Percentiles rank a stretch among this genome's conserved stretches.
Evolutionary conservation across 1,140 invertebrate species (phyloP).

Genomic region (Pinna nobilis): DNA sequence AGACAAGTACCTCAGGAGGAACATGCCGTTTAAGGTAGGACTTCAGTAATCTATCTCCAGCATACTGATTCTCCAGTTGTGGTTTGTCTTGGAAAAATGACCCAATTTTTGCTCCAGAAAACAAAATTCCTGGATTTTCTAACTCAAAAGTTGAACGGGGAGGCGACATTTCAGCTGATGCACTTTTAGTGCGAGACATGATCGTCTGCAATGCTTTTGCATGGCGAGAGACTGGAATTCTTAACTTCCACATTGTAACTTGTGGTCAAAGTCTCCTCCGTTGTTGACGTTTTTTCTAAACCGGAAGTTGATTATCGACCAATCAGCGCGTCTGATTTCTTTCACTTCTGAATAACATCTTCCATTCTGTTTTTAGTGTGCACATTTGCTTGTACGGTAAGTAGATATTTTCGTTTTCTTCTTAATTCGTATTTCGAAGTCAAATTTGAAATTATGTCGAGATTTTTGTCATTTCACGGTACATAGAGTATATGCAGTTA

Average conservation of each 20-base stretch:
- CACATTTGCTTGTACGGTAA: background rate
- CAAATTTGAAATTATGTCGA: background rate
- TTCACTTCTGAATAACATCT: background rate
- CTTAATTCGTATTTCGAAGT: background rate
- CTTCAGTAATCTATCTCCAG: constrained; percentile 66
- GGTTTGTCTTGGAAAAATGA: constrained; percentile 71
- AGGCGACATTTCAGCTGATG: background rate
- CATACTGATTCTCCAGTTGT: constrained; percentile 70
- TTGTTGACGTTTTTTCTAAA: background rate
- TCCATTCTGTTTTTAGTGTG: background rate
- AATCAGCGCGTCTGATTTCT: too few species aligned
- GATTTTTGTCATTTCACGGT: background rate
- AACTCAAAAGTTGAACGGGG: background rate
- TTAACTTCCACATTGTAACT: background rate
- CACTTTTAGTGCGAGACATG: background rate
- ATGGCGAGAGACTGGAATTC: background rate
- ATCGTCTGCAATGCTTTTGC: background rate
- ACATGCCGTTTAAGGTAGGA: constrained; percentile 66
- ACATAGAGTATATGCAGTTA: too few species aligned
- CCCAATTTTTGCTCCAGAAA: constrained; percentile 66
- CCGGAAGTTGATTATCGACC: constrained; percentile 13
- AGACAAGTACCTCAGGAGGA: constrained; percentile 62
- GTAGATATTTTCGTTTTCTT: background rate
- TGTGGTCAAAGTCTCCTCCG: background rate
- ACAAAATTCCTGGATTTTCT: constrained; percentile 1